Conservation (phyloP, 2,888 invertebrate genomes). For the Dyspetes luteomarginatus region DNA sequence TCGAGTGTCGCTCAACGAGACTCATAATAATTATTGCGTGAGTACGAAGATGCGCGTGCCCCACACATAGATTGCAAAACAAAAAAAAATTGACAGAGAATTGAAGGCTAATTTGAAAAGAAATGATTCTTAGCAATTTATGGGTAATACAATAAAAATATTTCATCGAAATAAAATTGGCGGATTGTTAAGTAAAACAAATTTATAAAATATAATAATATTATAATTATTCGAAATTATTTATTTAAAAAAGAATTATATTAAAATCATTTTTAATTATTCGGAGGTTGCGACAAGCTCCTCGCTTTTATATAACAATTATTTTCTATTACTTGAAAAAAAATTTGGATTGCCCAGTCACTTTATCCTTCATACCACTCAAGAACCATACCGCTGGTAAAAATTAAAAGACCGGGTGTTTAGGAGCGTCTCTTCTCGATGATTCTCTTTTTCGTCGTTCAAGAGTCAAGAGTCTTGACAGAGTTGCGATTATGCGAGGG, state of each 20-base stretch:
- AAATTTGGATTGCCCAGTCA: too few species aligned
- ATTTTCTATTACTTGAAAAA: too few species aligned
- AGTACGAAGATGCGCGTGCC: conserved; percentile 1
- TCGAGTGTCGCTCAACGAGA: conserved; percentile 3
- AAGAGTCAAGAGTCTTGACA: conserved; percentile 14
- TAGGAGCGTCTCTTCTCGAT: background rate
- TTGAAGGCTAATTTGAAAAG: conserved; percentile 40
- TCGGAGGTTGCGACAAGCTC: background rate
- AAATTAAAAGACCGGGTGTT: conserved; percentile 20
- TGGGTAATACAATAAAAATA: background rate
- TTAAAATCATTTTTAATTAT: too few species aligned
- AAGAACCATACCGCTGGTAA: too few species aligned
- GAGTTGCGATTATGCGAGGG: conserved; percentile 10
- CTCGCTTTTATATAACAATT: too few species aligned
- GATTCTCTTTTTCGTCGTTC: conserved; percentile 3
- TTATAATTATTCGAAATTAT: too few species aligned
- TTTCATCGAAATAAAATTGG: background rate
- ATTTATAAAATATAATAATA: background rate
- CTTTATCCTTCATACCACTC: too few species aligned
- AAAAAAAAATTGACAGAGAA: background rate
- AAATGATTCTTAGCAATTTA: background rate
- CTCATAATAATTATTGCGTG: conserved; percentile 28
- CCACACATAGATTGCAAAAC: background rate
- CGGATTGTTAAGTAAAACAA: background rate
- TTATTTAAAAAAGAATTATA: too few species aligned